Conservation (phyloP, 2,113 vertebrate genomes). For the Mirounga angustirostris region DNA sequence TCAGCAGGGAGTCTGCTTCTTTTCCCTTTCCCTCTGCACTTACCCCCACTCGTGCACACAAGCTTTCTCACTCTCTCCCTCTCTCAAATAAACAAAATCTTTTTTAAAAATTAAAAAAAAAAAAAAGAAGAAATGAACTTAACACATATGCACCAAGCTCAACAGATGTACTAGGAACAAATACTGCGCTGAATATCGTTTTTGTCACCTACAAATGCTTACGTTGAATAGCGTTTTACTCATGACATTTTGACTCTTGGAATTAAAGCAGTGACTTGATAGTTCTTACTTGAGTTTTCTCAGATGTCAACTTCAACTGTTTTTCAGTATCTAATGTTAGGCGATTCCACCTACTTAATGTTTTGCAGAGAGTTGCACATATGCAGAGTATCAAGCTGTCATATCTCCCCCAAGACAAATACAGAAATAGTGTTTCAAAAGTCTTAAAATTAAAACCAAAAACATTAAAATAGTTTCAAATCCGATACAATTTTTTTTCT, state of each 20-base stretch:
- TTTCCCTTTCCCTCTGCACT: not conserved
- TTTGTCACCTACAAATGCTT: not conserved
- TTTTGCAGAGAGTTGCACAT: not conserved
- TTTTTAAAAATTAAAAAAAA: not conserved
- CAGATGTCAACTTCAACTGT: not conserved
- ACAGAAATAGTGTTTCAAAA: not conserved
- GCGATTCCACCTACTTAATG: not conserved
- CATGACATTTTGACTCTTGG: not conserved
- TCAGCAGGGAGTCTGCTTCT: not conserved
- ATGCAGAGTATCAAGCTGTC: not conserved
- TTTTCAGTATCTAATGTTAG: not conserved
- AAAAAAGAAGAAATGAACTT: not conserved
- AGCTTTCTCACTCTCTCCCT: not conserved
- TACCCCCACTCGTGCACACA: too few relatives aligned
- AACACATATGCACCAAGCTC: not conserved
- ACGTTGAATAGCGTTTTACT: not conserved
- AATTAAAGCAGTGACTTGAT: not conserved
- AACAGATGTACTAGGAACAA: not conserved
- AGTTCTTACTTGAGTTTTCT: not conserved
- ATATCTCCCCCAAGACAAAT: not conserved
- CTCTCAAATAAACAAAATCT: not conserved
- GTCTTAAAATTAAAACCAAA: constrained; percentile 47
- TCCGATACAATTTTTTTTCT: not conserved
- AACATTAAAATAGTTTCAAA: not conserved
- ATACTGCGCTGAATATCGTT: not conserved